These are phyloP conservation scores for Mastomys coucha DNA, from an alignment of 2,113 vertebrate species.

Conservation along the genomic window DNA sequence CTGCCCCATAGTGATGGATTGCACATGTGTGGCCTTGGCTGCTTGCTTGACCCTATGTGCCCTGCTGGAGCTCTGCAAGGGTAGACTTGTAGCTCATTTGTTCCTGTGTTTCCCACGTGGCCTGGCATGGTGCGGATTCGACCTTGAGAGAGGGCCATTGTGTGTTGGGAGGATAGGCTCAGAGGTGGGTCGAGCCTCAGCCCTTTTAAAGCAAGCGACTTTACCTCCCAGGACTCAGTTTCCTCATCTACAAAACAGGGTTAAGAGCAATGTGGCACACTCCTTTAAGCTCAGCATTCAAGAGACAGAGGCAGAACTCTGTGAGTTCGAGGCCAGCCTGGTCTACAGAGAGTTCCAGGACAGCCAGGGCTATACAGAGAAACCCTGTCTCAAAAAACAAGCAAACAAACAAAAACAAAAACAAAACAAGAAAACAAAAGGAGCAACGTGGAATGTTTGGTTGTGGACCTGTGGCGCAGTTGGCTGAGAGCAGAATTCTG, in stretches of 20 bases:
- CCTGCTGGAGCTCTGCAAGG: background rate
- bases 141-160: background rate
- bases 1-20: background rate
- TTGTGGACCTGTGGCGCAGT: background rate
- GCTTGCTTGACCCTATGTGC: background rate
- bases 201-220: background rate
- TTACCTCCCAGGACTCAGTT: background rate
- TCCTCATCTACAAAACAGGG: background rate
- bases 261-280: background rate
- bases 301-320: too few relatives aligned
- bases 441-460: background rate
- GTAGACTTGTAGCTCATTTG: background rate
- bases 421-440: too few relatives aligned
- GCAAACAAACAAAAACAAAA: too few relatives aligned
- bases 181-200: background rate
- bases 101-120: background rate
- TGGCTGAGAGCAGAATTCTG: background rate
- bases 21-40: background rate
- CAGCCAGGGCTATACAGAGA: too few relatives aligned
- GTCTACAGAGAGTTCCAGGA: too few relatives aligned
- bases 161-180: background rate
- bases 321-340: too few relatives aligned
- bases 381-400: too few relatives aligned
- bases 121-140: background rate
- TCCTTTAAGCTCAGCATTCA: too few relatives aligned